A percentile compares a stretch with the other conserved stretches of the same genome.
These are phyloP conservation scores for Anableps anableps DNA, from an alignment of 2,797 vertebrate genomes.

Conservation along the genomic window DNA sequence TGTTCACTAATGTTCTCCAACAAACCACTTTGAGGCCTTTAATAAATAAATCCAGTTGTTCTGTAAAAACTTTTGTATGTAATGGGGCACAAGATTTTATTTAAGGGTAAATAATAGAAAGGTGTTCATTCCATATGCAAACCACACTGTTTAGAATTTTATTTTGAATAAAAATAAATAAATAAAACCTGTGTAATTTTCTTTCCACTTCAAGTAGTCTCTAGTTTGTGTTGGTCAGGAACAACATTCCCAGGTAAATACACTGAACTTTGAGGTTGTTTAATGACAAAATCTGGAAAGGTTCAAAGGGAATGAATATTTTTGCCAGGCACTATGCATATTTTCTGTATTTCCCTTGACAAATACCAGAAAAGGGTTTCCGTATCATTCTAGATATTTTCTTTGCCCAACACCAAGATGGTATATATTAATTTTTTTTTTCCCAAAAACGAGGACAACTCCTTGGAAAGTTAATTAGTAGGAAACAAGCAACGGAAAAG, in stretches of 20 bases:
- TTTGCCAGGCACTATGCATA: neutral
- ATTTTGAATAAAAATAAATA: neutral
- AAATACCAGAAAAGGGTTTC: conserved; percentile 30
- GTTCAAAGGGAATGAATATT: neutral
- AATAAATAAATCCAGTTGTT: no score
- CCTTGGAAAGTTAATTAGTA: conserved; percentile 85
- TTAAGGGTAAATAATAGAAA: neutral
- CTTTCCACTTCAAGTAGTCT: neutral
- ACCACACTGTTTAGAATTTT: neutral
- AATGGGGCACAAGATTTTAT: neutral
- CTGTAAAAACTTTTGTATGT: neutral
- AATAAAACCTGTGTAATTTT: neutral
- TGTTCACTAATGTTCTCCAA: neutral
- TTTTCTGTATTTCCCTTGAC: conserved; percentile 14
- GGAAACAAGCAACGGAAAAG: conserved; percentile 72
- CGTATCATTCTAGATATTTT: conserved; percentile 43
- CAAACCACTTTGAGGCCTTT: neutral
- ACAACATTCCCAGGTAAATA: neutral
- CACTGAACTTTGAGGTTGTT: neutral
- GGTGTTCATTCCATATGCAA: neutral
- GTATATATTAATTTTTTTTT: conserved; percentile 70
- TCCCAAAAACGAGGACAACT: conserved; percentile 80
- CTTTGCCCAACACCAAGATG: conserved; percentile 47
- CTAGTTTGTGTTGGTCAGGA: neutral
- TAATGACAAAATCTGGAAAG: neutral